These are phyloP conservation scores for Lipotes vexillifer DNA, from an alignment of 2,113 vertebrate species.

Conservation along the genomic window DNA sequence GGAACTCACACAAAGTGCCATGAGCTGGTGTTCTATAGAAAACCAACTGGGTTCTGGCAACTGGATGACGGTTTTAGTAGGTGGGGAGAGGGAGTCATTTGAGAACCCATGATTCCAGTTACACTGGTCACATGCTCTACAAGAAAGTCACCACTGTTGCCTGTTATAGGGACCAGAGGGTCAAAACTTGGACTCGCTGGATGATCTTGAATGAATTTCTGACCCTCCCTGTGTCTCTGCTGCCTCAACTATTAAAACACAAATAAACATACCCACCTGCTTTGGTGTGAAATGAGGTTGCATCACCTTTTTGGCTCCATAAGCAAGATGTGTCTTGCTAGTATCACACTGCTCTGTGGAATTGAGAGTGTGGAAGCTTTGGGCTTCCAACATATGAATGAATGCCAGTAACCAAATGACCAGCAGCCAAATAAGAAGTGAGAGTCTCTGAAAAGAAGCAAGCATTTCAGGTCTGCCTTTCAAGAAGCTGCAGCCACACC, in stretches of 20 bases:
- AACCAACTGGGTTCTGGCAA: neutral
- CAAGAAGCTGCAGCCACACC: slow-evolving; percentile 2
- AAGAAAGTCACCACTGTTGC: neutral
- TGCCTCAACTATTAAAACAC: neutral
- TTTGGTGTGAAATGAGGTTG: slow-evolving; percentile 43
- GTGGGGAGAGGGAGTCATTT: neutral
- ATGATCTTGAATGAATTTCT: neutral
- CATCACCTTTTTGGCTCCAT: slow-evolving; percentile 26
- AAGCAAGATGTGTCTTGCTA: neutral
- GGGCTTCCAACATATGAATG: neutral
- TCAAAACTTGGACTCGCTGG: neutral
- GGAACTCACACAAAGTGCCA: neutral
- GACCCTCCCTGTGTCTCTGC: neutral
- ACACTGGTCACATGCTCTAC: neutral
- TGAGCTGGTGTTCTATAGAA: neutral
- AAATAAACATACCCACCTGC: neutral
- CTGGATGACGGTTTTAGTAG: neutral
- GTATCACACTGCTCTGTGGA: neutral
- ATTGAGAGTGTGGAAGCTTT: neutral
- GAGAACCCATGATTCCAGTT: neutral
- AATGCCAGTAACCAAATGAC: neutral
- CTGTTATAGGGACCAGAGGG: neutral
- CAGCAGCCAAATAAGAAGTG: slow-evolving; percentile 31
- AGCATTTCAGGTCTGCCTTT: neutral
- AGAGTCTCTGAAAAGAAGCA: slow-evolving; percentile 34